Evolutionary conservation across 2,113 vertebrate genomes (phyloP), one percentile per base, ranked within the genome.

Genomic region (Macheiramphus alcinus): DNA sequence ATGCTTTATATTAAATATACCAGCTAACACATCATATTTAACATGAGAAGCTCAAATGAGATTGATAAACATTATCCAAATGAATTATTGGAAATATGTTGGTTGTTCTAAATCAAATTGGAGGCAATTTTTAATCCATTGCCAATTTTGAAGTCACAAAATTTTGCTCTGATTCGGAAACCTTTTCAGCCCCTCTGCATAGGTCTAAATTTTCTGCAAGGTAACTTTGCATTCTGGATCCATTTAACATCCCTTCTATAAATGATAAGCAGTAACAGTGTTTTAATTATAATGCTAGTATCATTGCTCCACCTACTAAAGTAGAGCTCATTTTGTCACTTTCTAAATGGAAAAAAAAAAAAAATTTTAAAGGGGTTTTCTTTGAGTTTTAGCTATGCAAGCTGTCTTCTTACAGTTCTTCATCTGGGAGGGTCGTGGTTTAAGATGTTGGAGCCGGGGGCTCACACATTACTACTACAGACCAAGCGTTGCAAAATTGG

Each of bases 1-100:
- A 85, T 68, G 59, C 72, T 96, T 87, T 61, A 31, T 84, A 72
- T 93, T 95, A 94, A 95, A 95, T 90, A 93, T 55, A 96, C 61
- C 48, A 94, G 56, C 52, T 93, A 91, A 85, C 80, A 79, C 65
- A 93, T 74, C 76, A 34, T 80, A 71, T 66, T 86, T 94, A 86
- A 80, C 75, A 83, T 34, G 38, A 93, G 80, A 73, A 88, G 50
- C 86, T 95, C 73, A 87, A 74, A 79, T 59, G 55, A 96, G 68
- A 78, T 92, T 92, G 78, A 72, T 74, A 93, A 95, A 94, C 43
- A 87, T 87, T 87, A 67, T 79, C 65, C 52, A 94, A 93, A 89
- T 79, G 43, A 80, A 78, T 68, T 78, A 62, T 32, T 90, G 26
- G 86, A 94, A 96, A 93, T 68, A 88, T 11, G 31, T 83, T 80